These are phyloP conservation scores for Drosophila ezoana DNA, from an alignment of 2,888 invertebrate genomes.

Conservation along the genomic window DNA sequence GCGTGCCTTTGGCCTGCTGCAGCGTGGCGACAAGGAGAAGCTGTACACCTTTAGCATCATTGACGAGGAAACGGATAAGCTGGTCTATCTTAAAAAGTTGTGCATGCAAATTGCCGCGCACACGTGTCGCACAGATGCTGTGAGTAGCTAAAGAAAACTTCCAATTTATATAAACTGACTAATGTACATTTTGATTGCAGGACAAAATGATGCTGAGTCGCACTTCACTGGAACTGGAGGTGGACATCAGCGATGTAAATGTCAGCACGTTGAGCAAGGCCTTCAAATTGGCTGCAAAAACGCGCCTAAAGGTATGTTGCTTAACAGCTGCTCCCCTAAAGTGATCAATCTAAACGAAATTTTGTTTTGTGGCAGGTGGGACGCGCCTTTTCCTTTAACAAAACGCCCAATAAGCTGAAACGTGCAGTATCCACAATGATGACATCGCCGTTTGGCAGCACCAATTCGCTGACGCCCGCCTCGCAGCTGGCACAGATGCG, in stretches of 20 bases:
- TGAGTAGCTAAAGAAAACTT: constrained; percentile 85
- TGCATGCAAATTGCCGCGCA: constrained; percentile 97
- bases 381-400: constrained; percentile 97
- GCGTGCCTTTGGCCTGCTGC: constrained; percentile 95
- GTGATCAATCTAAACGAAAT: constrained; percentile 20
- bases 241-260: constrained; percentile 94
- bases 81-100: constrained; percentile 91
- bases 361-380: constrained; percentile 87
- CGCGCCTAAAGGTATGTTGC: constrained; percentile 89
- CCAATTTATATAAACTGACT: background rate
- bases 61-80: constrained; percentile 93
- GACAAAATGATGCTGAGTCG: constrained; percentile 83
- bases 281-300: constrained; percentile 94
- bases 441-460: constrained; percentile 94
- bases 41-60: constrained; percentile 94
- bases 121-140: constrained; percentile 96
- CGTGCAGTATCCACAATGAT: constrained; percentile 98
- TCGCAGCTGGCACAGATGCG: constrained; percentile 94
- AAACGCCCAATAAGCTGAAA: constrained; percentile 96
- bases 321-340: background rate
- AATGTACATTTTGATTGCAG: constrained; percentile 53
- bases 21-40: constrained; percentile 95
- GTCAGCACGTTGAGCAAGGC: constrained; percentile 95
- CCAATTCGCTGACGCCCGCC: constrained; percentile 92
- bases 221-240: constrained; percentile 90